Evolutionary conservation across 2,888 invertebrate species (phyloP).

Genomic region (Apotomis betuletana): DNA sequence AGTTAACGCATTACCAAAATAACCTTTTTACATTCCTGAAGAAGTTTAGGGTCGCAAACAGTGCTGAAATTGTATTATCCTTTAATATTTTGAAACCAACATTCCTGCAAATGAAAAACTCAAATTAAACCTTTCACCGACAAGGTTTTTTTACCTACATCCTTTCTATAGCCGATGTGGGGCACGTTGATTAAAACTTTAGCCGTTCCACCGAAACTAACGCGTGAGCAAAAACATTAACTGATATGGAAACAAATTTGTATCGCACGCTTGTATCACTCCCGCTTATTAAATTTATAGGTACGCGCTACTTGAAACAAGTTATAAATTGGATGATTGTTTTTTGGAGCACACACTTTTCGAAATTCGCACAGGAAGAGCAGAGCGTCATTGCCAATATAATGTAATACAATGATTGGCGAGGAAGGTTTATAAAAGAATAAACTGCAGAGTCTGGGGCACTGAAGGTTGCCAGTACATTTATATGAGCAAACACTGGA

Average conservation of each 20-base stretch:
- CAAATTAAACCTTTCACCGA: constrained; percentile 19
- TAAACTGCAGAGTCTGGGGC: too few relatives aligned
- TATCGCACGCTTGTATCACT: constrained; percentile 20
- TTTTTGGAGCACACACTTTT: not conserved
- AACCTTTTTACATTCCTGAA: too few relatives aligned
- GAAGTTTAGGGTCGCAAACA: not conserved
- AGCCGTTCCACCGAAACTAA: constrained; percentile 38
- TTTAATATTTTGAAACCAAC: constrained; percentile 1
- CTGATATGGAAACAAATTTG: constrained; percentile 39
- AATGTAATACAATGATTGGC: too few relatives aligned
- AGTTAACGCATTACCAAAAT: too few relatives aligned
- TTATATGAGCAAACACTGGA: too few relatives aligned
- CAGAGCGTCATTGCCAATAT: too few relatives aligned
- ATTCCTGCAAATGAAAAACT: constrained; percentile 18
- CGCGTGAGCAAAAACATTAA: constrained; percentile 36
- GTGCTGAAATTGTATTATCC: not conserved
- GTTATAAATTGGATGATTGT: not conserved
- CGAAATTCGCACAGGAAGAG: too few relatives aligned
- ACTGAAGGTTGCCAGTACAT: too few relatives aligned
- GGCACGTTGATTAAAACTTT: constrained; percentile 42
- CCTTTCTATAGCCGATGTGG: constrained; percentile 22
- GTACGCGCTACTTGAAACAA: not conserved
- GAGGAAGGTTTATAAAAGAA: too few relatives aligned
- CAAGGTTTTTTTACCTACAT: constrained; percentile 25
- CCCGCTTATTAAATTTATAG: constrained; percentile 28